A percentile compares a stretch with the other conserved stretches of the same genome.
These are phyloP conservation scores for Neolamprologus toae DNA, from an alignment of 2,113 vertebrate species.

Conservation along the genomic window DNA sequence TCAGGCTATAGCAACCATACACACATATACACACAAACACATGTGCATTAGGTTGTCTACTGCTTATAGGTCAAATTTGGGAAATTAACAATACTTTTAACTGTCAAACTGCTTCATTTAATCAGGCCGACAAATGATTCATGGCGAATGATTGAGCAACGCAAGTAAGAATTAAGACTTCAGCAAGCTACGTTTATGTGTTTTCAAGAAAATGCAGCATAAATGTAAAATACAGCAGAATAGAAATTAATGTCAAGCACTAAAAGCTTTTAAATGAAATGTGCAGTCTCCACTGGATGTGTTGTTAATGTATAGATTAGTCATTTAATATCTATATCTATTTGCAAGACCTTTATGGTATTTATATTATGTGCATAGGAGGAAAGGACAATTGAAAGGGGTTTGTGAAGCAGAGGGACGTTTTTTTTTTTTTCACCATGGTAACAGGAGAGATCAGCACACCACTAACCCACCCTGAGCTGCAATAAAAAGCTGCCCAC, in stretches of 20 bases:
- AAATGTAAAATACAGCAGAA: background rate
- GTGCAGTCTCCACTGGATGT: background rate
- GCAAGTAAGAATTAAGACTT: background rate
- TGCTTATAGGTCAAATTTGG: background rate
- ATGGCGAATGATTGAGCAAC: background rate
- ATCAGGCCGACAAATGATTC: background rate
- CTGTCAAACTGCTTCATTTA: background rate
- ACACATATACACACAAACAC: background rate
- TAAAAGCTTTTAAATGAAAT: background rate
- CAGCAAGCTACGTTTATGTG: background rate
- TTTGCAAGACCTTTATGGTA: background rate
- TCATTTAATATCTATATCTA: background rate
- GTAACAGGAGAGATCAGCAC: background rate
- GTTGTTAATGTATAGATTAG: rapidly evolving
- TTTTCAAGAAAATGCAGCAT: background rate
- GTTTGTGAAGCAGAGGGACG: background rate
- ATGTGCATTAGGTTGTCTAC: background rate
- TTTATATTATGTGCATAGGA: background rate
- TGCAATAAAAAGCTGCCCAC: background rate
- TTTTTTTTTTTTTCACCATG: background rate
- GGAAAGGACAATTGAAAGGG: background rate
- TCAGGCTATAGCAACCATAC: background rate
- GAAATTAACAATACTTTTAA: background rate
- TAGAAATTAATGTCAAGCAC: background rate
- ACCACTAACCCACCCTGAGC: background rate